Percentiles rank a stretch among this genome's conserved stretches.
Conservation (phyloP, 2,113 vertebrate genomes). For the Eudyptes chrysolophus region DNA sequence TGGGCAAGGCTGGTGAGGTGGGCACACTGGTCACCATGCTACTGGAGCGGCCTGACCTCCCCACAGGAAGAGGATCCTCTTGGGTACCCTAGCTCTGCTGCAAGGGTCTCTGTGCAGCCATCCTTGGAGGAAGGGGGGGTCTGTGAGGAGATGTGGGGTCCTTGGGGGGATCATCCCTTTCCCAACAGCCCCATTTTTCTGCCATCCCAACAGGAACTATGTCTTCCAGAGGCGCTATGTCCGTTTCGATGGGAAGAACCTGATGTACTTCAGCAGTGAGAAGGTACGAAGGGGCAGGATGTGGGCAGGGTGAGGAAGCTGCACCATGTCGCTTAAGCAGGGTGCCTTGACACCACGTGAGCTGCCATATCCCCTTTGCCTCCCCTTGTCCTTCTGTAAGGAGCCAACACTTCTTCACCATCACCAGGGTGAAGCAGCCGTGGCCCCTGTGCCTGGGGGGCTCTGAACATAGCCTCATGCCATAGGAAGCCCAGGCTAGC, state of each 20-base stretch:
- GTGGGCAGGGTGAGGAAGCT: neutral
- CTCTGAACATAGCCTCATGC: neutral
- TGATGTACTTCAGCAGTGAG: conserved; percentile 94
- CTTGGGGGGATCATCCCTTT: neutral
- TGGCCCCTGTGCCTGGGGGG: neutral
- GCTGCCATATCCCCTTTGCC: neutral
- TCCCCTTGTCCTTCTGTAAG: neutral
- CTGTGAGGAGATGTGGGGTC: neutral
- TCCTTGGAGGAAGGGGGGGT: neutral
- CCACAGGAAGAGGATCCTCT: neutral
- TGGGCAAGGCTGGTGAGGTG: neutral
- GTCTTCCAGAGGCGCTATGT: conserved; percentile 97
- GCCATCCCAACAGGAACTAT: conserved; percentile 83
- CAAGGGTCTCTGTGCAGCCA: neutral
- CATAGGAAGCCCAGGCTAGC: neutral
- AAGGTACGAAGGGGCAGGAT: conserved; percentile 77
- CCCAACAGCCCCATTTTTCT: neutral
- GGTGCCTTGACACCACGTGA: neutral
- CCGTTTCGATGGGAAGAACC: conserved; percentile 91
- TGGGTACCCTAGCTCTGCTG: neutral
- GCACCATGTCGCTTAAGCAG: neutral
- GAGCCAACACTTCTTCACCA: neutral
- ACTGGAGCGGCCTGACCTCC: neutral
- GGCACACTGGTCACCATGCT: neutral
- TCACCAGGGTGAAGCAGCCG: rapidly evolving